Conservation (phyloP, 2,113 vertebrate species). For the Delphinus delphis region DNA sequence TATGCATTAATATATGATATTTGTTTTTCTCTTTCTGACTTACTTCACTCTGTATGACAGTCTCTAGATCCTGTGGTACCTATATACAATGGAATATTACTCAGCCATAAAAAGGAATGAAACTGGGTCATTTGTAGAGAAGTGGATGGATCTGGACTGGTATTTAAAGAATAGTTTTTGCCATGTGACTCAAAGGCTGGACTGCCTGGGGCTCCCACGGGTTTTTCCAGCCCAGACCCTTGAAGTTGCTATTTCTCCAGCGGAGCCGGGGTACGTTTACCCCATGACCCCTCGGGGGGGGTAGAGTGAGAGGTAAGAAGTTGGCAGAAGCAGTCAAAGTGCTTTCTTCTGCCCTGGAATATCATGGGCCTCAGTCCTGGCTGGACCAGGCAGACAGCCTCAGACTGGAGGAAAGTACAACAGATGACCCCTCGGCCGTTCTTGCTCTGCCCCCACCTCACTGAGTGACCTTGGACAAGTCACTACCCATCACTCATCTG, state of each 20-base stretch:
- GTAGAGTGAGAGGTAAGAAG: background rate
- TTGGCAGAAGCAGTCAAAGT: background rate
- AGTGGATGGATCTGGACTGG: background rate
- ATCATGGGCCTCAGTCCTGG: background rate
- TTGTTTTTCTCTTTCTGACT: too few relatives aligned
- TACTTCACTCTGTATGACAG: too few relatives aligned
- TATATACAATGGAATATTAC: too few relatives aligned
- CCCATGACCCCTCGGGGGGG: background rate
- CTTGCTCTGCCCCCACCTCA: background rate
- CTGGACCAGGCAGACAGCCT: background rate
- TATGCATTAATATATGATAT: too few relatives aligned
- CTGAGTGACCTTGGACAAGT: background rate
- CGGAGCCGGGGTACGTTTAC: background rate
- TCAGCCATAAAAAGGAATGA: too few relatives aligned
- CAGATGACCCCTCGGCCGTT: background rate
- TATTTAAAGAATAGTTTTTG: background rate
- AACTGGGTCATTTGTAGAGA: too few relatives aligned
- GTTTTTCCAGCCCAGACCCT: background rate
- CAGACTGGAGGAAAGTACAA: background rate
- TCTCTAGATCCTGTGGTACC: too few relatives aligned
- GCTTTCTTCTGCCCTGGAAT: background rate
- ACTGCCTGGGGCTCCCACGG: background rate
- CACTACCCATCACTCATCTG: background rate
- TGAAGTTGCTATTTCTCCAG: background rate
- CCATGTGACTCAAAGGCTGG: background rate